Percentiles rank a stretch among this genome's conserved stretches.
phyloP scores from a whole-genome alignment of 2,113 vertebrate genomes.

The Peromyscus leucopus region DNA sequence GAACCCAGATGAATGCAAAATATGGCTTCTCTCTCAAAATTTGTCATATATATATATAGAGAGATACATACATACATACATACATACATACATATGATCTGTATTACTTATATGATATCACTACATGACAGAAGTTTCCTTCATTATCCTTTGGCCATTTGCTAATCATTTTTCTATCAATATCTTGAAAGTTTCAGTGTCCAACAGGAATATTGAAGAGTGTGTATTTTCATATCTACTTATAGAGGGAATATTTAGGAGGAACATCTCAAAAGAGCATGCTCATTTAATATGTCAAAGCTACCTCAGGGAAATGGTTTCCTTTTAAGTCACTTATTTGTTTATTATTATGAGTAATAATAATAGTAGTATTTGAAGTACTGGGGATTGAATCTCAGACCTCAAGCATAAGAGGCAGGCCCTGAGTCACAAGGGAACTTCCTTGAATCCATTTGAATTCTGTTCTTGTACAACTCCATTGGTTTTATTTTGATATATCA shows the following conservation, averaged over 20 bases:
- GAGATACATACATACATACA: neutral
- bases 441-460: neutral
- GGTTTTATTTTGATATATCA: neutral
- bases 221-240: neutral
- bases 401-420: no score
- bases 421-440: neutral
- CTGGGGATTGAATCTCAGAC: neutral
- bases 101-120: neutral
- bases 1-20: neutral
- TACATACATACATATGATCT: neutral
- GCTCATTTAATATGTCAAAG: neutral
- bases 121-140: neutral
- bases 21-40: neutral
- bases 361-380: neutral
- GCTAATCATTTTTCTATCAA: neutral
- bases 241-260: neutral
- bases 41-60: neutral
- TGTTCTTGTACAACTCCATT: neutral
- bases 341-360: neutral
- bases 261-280: neutral
- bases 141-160: neutral
- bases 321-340: neutral
- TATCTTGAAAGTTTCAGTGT: neutral
- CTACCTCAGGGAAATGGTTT: neutral
- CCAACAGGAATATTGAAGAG: neutral